Evolutionary conservation across 2,888 invertebrate species (phyloP).

Genomic region (Helleia helle): DNA sequence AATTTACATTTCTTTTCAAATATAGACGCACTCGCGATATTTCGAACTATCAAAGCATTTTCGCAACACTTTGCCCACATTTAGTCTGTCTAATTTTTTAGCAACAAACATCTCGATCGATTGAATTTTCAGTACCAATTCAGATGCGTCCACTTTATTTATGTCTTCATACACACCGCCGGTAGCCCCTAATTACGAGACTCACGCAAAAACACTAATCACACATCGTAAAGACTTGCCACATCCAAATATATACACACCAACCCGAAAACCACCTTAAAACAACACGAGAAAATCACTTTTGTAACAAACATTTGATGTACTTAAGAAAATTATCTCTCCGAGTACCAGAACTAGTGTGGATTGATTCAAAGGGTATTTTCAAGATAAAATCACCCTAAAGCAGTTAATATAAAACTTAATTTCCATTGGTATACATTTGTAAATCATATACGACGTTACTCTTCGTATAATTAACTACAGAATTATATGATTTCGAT

Average conservation of each 20-base stretch:
- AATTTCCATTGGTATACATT: constrained; percentile 4
- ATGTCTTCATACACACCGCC: constrained; percentile 72
- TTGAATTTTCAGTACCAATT: constrained; percentile 57
- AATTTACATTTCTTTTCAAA: no score
- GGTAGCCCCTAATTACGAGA: constrained; percentile 69
- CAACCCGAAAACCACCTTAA: neutral
- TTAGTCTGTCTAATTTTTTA: neutral
- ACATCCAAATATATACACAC: constrained; percentile 12
- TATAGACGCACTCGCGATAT: no score
- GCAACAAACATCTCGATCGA: constrained; percentile 30
- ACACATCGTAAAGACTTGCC: constrained; percentile 44
- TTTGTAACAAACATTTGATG: neutral
- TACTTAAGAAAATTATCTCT: constrained; percentile 9
- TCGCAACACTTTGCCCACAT: no score
- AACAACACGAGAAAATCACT: neutral
- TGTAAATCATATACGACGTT: constrained; percentile 15
- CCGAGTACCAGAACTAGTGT: constrained; percentile 11
- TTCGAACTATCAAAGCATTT: no score
- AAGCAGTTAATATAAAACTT: neutral
- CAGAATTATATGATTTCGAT: neutral
- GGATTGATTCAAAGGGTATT: constrained; percentile 3
- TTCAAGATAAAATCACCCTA: constrained; percentile 12
- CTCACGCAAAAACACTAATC: constrained; percentile 69
- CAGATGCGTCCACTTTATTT: constrained; percentile 61
- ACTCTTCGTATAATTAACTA: constrained; percentile 6